phyloP scores from a whole-genome alignment of 1,140 invertebrate genomes.

The Zaprionus kolodkinae region DNA sequence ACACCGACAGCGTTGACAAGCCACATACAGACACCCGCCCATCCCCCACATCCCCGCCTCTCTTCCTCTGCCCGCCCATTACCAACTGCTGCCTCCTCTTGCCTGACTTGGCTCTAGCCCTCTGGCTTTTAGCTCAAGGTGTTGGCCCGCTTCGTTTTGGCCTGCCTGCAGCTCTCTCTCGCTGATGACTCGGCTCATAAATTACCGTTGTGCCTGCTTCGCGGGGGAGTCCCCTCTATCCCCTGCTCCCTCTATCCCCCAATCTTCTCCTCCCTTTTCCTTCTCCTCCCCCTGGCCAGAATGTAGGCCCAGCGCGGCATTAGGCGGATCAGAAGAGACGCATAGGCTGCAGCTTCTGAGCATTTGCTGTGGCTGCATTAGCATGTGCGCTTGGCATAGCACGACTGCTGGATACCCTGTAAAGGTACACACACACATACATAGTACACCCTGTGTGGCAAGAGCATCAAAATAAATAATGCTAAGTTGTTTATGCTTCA shows the following conservation, averaged over 20 bases:
- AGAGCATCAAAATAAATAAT: conserved; percentile 68
- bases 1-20: conserved; percentile 43
- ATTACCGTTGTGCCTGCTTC: conserved; percentile 56
- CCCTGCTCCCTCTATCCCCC: not conserved
- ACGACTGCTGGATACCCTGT: not conserved
- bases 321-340: not conserved
- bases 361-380: not conserved
- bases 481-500: conserved; percentile 74
- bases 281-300: not conserved
- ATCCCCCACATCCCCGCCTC: no score
- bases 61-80: not conserved
- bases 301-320: not conserved
- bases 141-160: conserved; percentile 10
- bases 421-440: not conserved
- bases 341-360: not conserved
- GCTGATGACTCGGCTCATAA: conserved; percentile 55
- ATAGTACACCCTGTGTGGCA: not conserved
- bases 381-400: not conserved
- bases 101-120: not conserved
- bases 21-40: not conserved
- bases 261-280: not conserved
- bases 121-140: conserved; percentile 25
- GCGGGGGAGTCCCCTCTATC: not conserved
- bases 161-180: not conserved
- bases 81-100: not conserved